Percentiles rank a stretch among this genome's conserved stretches.
Evolutionary conservation across 2,113 vertebrate species (phyloP).

Genomic region (Sporophila hypoxantha): DNA sequence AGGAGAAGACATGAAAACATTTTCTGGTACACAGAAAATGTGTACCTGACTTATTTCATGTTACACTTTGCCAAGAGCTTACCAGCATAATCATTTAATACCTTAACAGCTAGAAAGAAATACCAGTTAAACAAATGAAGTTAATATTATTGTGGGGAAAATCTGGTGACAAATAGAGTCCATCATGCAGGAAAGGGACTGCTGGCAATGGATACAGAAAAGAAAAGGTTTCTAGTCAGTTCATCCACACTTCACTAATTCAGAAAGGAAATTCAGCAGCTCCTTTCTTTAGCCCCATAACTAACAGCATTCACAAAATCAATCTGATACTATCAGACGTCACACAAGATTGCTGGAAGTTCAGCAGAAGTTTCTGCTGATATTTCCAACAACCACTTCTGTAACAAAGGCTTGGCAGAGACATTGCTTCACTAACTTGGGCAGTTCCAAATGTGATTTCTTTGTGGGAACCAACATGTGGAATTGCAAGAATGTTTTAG

Average conservation of each 20-base stretch:
- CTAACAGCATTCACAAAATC: background rate
- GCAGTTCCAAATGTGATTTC: background rate
- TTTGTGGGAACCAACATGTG: background rate
- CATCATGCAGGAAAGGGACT: background rate
- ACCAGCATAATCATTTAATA: background rate
- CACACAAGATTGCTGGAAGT: background rate
- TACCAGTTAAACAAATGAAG: background rate
- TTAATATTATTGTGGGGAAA: background rate
- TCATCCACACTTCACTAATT: background rate
- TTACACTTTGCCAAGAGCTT: background rate
- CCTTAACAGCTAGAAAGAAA: background rate
- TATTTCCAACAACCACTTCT: background rate
- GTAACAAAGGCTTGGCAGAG: background rate
- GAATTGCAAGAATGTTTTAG: background rate
- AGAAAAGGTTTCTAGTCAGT: background rate
- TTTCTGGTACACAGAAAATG: background rate
- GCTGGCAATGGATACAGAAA: background rate
- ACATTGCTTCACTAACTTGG: background rate
- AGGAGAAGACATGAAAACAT: background rate
- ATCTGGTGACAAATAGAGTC: background rate
- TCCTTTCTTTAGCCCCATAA: rapidly evolving
- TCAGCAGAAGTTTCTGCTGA: background rate
- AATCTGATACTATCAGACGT: background rate
- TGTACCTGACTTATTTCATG: background rate
- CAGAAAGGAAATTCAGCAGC: background rate